Base-by-base conservation (phyloP, 2,797 vertebrate genomes). In the Apogon talboti region DNA sequence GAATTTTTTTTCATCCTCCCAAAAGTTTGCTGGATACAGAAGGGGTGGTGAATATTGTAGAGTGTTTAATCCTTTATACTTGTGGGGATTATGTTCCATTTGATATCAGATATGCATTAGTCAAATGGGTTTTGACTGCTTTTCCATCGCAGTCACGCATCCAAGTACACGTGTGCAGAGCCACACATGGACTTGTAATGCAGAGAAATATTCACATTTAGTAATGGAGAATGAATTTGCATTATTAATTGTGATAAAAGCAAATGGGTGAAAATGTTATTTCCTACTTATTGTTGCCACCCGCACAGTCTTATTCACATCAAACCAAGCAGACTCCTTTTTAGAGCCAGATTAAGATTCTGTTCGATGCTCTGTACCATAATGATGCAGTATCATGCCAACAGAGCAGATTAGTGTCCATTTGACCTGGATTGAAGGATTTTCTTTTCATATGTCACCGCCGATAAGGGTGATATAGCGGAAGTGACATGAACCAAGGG, bases 341-440 rank as follows among this genome's bases (percentile, higher is more conserved):
- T 60, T 12, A 28, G 16, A 49, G 11, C 19, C 56, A 55, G 83
- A 87, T 89, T 76, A 78, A 85, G 77, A 72, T 72, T 71, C 70
- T 59, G 48, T 41, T 43, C 72, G 82, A 65, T 60, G 68, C 73
- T 70, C 16, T 55, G 59, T 30, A 45, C 48, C 61, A 64, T 71
- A 85, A 80, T 47, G 65, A 82, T 69, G 45, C 68, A 11, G 62
- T 62, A 53, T 74, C 71, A 68, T 78, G 81, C 74, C 79, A 87
- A 15, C 65, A 66, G 64, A 59, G 54, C 71, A 86, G 91, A 90
- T 92, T 89, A 89, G 68, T 58, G 79, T 66, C 82, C 46, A 69
- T 86, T 83, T 91, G 88, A 91, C 89, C 88, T 85, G 87, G 79
- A 89, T 90, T 84, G 76, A 83, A 79, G 86, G 88, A 91, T 90